Conservation (phyloP, 1,140 invertebrate species). For the Sarcophaga peregrina region DNA sequence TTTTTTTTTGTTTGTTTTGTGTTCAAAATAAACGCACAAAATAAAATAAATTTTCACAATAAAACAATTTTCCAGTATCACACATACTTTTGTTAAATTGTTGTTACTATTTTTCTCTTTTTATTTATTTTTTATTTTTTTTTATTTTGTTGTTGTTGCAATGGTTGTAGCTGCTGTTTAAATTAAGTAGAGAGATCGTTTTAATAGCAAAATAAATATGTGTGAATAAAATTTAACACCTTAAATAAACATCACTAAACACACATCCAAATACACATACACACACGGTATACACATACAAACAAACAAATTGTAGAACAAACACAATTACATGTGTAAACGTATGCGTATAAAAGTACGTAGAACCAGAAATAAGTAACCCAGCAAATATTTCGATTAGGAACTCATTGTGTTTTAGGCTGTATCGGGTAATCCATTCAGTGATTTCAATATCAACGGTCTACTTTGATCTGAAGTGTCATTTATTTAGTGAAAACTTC, state of each 20-base stretch:
- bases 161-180: not conserved
- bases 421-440: too few species aligned
- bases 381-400: not conserved
- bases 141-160: not conserved
- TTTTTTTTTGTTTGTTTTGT: not conserved
- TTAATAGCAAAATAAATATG: constrained; percentile 40
- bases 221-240: constrained; percentile 38
- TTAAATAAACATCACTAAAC: constrained; percentile 30
- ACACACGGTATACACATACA: not conserved
- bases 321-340: not conserved
- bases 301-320: not conserved
- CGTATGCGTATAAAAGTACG: not conserved
- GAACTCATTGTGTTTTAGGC: too few species aligned
- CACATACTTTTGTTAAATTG: constrained; percentile 6
- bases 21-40: not conserved
- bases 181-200: constrained; percentile 24
- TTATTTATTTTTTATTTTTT: not conserved
- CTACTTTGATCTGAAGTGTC: too few species aligned
- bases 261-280: not conserved
- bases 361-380: not conserved
- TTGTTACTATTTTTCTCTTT: not conserved
- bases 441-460: too few species aligned
- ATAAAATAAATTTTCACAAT: constrained; percentile 19
- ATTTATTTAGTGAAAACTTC: too few species aligned
- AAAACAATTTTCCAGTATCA: constrained; percentile 26